These are phyloP conservation scores for Pungitius pungitius DNA, from an alignment of 2,113 vertebrate genomes.

Conservation along the genomic window DNA sequence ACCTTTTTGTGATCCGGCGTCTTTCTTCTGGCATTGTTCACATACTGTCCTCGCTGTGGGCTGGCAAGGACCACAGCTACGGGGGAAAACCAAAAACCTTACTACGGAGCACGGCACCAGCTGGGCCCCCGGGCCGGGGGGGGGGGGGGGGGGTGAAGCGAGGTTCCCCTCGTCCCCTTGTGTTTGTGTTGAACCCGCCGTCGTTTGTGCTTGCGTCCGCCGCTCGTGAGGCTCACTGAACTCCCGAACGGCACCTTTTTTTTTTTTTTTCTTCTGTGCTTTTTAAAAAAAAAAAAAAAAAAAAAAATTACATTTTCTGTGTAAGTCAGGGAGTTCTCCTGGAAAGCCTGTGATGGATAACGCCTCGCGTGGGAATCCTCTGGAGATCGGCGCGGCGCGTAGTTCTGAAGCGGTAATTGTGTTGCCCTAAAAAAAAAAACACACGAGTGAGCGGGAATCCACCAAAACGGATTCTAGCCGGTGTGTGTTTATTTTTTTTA, in stretches of 20 bases:
- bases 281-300: no score
- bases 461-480: constrained; percentile 14
- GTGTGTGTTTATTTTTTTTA: constrained; percentile 45
- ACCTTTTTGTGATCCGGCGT: constrained; percentile 29
- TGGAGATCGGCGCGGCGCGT: constrained; percentile 30
- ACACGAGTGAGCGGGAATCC: constrained; percentile 45
- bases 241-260: no score
- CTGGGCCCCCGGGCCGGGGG: constrained; percentile 62
- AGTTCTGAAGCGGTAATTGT: constrained; percentile 50
- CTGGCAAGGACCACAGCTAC: constrained; percentile 62
- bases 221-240: constrained; percentile 3
- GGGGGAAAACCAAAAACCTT: constrained; percentile 74
- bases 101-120: constrained; percentile 66
- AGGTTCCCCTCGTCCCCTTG: no score
- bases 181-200: constrained; percentile 27
- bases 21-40: constrained; percentile 65
- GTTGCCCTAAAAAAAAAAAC: constrained; percentile 27
- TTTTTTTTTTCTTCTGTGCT: no score
- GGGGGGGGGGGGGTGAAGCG: constrained; percentile 35
- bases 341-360: constrained; percentile 52
- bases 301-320: constrained; percentile 35
- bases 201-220: constrained; percentile 24
- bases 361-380: constrained; percentile 26
- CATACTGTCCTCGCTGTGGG: constrained; percentile 72
- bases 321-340: constrained; percentile 33